Conservation (phyloP, 2,113 vertebrate species). For the Scophthalmus maximus region DNA sequence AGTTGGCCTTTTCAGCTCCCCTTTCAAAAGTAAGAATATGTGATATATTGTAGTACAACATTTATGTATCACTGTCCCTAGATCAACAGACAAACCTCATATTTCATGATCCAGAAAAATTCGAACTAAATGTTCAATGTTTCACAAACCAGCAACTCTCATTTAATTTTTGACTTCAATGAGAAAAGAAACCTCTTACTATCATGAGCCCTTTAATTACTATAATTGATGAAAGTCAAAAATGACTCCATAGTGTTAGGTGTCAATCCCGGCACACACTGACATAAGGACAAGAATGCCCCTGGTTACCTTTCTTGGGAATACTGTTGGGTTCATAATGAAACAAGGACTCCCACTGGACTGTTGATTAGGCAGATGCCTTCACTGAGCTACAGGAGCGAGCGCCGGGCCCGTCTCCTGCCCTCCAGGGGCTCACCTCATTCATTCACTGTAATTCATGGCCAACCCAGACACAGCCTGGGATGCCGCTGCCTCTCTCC, state of each 20-base stretch:
- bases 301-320: conserved; percentile 72
- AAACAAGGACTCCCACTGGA: conserved; percentile 73
- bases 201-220: conserved; percentile 57
- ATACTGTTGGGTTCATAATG: conserved; percentile 70
- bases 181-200: conserved; percentile 32
- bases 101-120: no score
- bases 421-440: conserved; percentile 47
- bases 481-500: conserved; percentile 30
- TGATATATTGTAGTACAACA: no score
- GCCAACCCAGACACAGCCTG: conserved; percentile 11
- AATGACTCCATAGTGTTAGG: conserved; percentile 53
- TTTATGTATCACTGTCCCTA: no score
- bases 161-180: neutral
- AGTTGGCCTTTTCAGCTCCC: no score
- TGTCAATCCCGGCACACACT: conserved; percentile 48
- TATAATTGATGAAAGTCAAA: conserved; percentile 56
- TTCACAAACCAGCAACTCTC: neutral
- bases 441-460: conserved; percentile 65
- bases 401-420: conserved; percentile 61
- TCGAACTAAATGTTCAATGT: neutral
- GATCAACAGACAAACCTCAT: no score
- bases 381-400: conserved; percentile 46
- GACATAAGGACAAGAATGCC: conserved; percentile 56
- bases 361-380: conserved; percentile 75
- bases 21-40: no score